phyloP scores from a whole-genome alignment of 2,797 vertebrate species.

The Acipenser transmontanus region DNA sequence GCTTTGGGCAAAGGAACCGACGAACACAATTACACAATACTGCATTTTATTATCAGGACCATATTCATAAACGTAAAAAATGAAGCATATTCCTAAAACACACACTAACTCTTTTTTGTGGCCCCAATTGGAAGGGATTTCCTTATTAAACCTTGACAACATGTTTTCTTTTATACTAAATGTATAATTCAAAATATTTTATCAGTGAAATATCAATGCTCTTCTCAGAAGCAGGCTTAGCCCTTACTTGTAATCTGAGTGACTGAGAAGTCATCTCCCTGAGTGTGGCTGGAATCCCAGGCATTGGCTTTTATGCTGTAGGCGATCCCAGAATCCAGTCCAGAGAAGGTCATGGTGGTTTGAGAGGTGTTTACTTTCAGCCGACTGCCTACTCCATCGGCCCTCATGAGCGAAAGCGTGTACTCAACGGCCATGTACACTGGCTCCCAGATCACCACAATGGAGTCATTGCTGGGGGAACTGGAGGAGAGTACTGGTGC shows the following conservation, averaged over 20 bases:
- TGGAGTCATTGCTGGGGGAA: slow-evolving; percentile 65
- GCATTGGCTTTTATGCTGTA: slow-evolving; percentile 67
- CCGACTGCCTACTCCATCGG: slow-evolving; percentile 47
- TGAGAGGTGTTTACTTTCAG: slow-evolving; percentile 63
- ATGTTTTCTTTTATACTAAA: too few relatives aligned
- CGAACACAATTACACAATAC: too few relatives aligned
- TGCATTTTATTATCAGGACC: too few relatives aligned
- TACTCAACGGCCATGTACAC: slow-evolving; percentile 63
- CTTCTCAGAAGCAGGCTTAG: neutral
- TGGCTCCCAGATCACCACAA: slow-evolving; percentile 64
- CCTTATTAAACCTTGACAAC: too few relatives aligned
- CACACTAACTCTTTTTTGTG: too few relatives aligned
- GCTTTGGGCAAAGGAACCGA: too few relatives aligned
- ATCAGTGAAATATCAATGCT: too few relatives aligned
- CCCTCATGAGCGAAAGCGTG: slow-evolving; percentile 60
- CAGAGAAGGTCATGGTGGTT: slow-evolving; percentile 53
- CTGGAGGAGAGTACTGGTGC: slow-evolving; percentile 59
- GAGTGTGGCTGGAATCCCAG: slow-evolving; percentile 65
- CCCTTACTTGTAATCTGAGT: slow-evolving; percentile 83
- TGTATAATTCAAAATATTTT: too few relatives aligned
- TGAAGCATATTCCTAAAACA: too few relatives aligned
- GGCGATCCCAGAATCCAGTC: slow-evolving; percentile 66
- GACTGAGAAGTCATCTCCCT: slow-evolving; percentile 65
- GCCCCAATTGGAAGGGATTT: too few relatives aligned
- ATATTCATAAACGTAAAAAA: too few relatives aligned